Evolutionary conservation across 2,888 invertebrate species (phyloP).

Genomic region (Ochropleura plecta): DNA sequence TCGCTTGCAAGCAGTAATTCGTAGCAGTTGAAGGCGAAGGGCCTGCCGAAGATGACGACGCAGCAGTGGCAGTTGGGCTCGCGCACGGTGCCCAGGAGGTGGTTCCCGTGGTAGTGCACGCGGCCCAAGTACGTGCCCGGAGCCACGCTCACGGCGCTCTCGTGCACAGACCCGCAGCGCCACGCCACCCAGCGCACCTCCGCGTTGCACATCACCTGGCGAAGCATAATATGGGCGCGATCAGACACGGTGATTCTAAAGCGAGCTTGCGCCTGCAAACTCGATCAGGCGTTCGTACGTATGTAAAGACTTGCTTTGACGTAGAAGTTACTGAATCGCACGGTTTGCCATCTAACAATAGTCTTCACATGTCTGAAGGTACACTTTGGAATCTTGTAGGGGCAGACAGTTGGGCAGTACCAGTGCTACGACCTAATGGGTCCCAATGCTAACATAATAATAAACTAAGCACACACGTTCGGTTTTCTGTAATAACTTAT

Average conservation of each 20-base stretch:
- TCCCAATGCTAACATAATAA: not conserved
- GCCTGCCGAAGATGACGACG: slow-evolving; percentile 82
- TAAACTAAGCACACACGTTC: not conserved
- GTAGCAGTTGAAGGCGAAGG: slow-evolving; percentile 86
- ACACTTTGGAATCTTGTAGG: not conserved
- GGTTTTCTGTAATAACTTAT: not conserved
- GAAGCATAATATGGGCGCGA: not conserved
- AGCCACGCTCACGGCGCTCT: slow-evolving; percentile 74
- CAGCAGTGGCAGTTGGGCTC: slow-evolving; percentile 80
- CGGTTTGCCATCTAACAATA: not conserved
- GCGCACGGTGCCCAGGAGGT: slow-evolving; percentile 75
- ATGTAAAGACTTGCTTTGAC: not conserved
- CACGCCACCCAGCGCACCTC: slow-evolving; percentile 79
- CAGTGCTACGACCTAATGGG: not conserved
- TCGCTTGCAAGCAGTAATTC: slow-evolving; percentile 76
- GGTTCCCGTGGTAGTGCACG: slow-evolving; percentile 76
- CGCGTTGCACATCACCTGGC: slow-evolving; percentile 85
- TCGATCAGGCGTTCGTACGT: not conserved
- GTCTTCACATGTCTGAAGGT: not conserved
- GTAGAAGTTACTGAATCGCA: not conserved
- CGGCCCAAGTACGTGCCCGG: slow-evolving; percentile 77
- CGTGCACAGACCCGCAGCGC: slow-evolving; percentile 72
- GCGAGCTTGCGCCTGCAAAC: not conserved
- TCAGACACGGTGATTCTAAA: not conserved
- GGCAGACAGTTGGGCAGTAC: not conserved